Evolutionary conservation across 2,113 vertebrate genomes (phyloP), one percentile per base, ranked within the genome.

Genomic region (Lota lota): DNA sequence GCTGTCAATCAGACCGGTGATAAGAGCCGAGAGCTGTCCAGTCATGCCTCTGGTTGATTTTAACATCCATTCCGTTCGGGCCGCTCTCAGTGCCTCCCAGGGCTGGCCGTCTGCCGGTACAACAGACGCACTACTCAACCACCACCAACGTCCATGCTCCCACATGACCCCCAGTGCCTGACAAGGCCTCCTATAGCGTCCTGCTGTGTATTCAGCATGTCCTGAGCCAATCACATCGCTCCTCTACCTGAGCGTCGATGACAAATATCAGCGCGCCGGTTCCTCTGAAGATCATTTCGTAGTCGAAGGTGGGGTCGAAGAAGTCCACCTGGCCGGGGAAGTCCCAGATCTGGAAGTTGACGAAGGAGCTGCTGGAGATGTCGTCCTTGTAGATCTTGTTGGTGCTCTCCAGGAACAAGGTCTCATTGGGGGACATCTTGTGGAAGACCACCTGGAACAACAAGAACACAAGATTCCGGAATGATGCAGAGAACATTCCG

Each of bases 271-370:
- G 91, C 10, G 97, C 97, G 69, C 97, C 97, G 0, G 97, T 99
- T 82, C 97, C 97, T 88, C 97, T 95, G 93, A 99, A 99, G 88
- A 99, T 99, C 96, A 99, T 99, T 90, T 99, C 97, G 7, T 98
- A 99, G 90, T 99, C 97, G 82, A 99, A 99, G 0, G 97, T 97
- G 24, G 97, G 95, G 75, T 99, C 97, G 80, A 99, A 96, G 92
- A 99, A 99, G 89, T 99, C 97, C 77, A 99, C 96, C 86, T 99
- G 97, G 50, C 97, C 97, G 18, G 97, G 97, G 79, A 99, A 99
- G 84, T 99, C 97, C 97, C 97, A 99, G 69, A 99, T 99, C 86
- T 99, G 97, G 88, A 99, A 99, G 89, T 99, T 99, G 84, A 99
- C 97, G 75, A 99, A 99, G 21, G 97, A 99, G 77, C 96, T 99